Base-by-base conservation (phyloP, 1,140 invertebrate species). In the Plectrocnemia conspersa region DNA sequence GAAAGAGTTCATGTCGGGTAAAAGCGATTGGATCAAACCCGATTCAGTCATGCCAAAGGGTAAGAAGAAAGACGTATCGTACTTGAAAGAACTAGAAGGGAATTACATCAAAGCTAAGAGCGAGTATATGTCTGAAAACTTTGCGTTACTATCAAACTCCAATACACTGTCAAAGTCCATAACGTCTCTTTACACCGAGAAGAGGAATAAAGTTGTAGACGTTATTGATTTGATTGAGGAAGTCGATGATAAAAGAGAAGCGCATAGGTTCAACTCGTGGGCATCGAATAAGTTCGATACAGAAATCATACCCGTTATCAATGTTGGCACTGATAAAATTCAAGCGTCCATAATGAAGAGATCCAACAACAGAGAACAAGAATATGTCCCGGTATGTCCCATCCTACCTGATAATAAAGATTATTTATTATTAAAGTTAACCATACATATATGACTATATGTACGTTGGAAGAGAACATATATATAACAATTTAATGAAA, bases 31-130 rank as follows among this genome's bases (percentile, higher is more conserved):
- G 74, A 65, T 13, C 3, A 29, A 35, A 13, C 21, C 13, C 18
- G 21, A 42, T 21, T 24, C 23, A 40, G n/a, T 24, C 9, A 36
- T 6, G 18, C 7, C 15, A 41, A 32, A 19, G 18, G 10, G n/a
- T 6, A 24, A 29, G 11, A 52, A 32, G 22, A 7, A 35, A 11
- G 11, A 29, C 42, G 47, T 29, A n/a, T 67, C 66, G 3, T 69
- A 75, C 49, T 63, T 68, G 0, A 69, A 72, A 41, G 65, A 66
- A 7, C 52, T 76, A 22, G 74, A 76, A 29, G 65, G 69, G 47
- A 72, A 74, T 60, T 76, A 76, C 63, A 63, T 75, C 18, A 68
- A 73, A 36, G 74, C 74, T 0, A 76, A 76, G 65, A 76, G 74
- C 54, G 68, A 73, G 52, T 76, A 72, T 40, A 76, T 76, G 74